These are phyloP conservation scores for Rhimphoctona megacephalus DNA, from an alignment of 2,888 invertebrate genomes.

Conservation along the genomic window DNA sequence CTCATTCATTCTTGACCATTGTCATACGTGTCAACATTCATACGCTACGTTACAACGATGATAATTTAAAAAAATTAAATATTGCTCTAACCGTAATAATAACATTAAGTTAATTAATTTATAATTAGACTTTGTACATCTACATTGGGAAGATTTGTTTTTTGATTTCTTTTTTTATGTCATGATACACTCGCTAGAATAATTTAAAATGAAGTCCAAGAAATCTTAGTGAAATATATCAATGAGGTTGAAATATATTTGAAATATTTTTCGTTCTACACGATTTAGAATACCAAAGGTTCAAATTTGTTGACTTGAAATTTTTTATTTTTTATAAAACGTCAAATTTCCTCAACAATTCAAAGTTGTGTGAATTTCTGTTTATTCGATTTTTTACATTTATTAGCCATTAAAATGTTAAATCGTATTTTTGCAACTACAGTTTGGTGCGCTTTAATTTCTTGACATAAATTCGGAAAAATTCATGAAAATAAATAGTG, in stretches of 20 bases:
- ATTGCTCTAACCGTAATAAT: constrained; percentile 44
- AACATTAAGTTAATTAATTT: constrained; percentile 53
- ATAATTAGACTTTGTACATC: constrained; percentile 55
- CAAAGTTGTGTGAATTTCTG: not conserved
- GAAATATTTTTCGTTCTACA: not conserved
- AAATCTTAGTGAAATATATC: not conserved
- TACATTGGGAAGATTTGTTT: constrained; percentile 42
- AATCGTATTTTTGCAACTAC: no score
- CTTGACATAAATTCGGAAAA: no score
- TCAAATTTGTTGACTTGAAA: not conserved
- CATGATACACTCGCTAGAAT: not conserved
- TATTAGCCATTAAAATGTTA: not conserved
- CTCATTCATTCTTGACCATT: constrained; percentile 56
- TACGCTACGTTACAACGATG: constrained; percentile 74
- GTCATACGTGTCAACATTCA: constrained; percentile 72
- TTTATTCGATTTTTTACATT: not conserved
- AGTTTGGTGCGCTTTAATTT: no score
- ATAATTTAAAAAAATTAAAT: constrained; percentile 52
- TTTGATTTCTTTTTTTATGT: not conserved
- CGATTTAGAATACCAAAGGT: not conserved
- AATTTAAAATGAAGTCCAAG: not conserved
- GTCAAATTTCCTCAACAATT: not conserved
- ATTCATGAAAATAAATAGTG: not conserved
- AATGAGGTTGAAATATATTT: not conserved
- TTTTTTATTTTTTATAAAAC: not conserved